These are phyloP conservation scores for Drosophila tanythrix DNA, from an alignment of 2,888 invertebrate genomes.

Conservation along the genomic window DNA sequence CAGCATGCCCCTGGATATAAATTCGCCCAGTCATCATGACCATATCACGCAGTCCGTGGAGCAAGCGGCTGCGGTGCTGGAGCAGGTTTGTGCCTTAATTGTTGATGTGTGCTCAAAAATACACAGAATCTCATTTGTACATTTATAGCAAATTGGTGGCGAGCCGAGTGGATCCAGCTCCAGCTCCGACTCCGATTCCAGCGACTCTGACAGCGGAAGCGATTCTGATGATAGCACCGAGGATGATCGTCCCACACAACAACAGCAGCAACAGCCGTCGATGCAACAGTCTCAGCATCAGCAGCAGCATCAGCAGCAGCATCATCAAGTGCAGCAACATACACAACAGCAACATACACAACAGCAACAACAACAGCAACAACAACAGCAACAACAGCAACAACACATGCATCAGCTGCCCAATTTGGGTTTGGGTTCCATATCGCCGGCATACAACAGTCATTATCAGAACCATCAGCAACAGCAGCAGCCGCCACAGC, in stretches of 20 bases:
- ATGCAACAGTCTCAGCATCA: slow-evolving; percentile 53
- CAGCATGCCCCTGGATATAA: slow-evolving; percentile 63
- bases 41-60: slow-evolving; percentile 78
- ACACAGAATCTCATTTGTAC: background rate
- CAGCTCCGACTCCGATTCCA: slow-evolving; percentile 84
- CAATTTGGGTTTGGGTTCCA: slow-evolving; percentile 74
- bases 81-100: slow-evolving; percentile 70
- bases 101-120: background rate
- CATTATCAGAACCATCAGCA: slow-evolving; percentile 41
- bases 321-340: slow-evolving; percentile 22
- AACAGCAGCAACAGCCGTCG: slow-evolving; percentile 46
- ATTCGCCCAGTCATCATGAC: slow-evolving; percentile 69
- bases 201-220: slow-evolving; percentile 84
- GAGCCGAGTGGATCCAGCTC: slow-evolving; percentile 83
- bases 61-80: slow-evolving; percentile 81
- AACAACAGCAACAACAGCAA: slow-evolving; percentile 37
- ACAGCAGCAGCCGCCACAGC: slow-evolving; percentile 49
- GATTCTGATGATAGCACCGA: slow-evolving; percentile 84
- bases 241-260: slow-evolving; percentile 70
- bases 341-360: background rate
- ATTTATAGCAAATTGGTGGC: slow-evolving; percentile 83
- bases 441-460: slow-evolving; percentile 62
- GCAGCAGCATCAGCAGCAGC: slow-evolving; percentile 10
- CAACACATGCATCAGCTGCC: slow-evolving; percentile 78
- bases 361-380: slow-evolving; percentile 14